Conservation (phyloP, 2,888 invertebrate species). For the Hypomecis punctinalis region DNA sequence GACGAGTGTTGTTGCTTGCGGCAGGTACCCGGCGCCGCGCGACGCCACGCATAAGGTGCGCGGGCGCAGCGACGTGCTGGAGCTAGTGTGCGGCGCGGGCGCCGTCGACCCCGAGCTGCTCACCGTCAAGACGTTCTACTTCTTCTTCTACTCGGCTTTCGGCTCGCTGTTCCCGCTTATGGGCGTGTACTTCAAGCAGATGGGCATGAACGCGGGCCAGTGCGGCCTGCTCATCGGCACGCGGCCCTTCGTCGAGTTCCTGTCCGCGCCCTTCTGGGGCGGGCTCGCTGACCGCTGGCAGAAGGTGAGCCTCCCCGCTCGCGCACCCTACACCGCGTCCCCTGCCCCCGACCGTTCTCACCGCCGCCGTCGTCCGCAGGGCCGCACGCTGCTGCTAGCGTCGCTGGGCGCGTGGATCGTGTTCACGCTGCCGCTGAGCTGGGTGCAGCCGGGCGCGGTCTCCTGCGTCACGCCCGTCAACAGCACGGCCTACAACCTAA, state of each 20-base stretch:
- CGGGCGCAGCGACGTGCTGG: slow-evolving; percentile 93
- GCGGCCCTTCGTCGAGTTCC: slow-evolving; percentile 98
- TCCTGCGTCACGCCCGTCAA: slow-evolving; percentile 89
- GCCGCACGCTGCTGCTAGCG: slow-evolving; percentile 93
- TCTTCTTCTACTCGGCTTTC: slow-evolving; percentile 99
- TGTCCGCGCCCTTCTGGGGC: slow-evolving; percentile 99
- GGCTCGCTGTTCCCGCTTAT: slow-evolving; percentile 99
- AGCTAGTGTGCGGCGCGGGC: slow-evolving; percentile 91
- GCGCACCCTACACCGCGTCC: background rate
- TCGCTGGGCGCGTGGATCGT: slow-evolving; percentile 98
- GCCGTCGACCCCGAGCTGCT: slow-evolving; percentile 95
- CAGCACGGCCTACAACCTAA: slow-evolving; percentile 86
- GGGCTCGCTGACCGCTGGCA: slow-evolving; percentile 96
- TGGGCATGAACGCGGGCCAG: slow-evolving; percentile 99
- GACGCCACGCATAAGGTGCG: slow-evolving; percentile 96
- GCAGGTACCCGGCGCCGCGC: slow-evolving; percentile 93
- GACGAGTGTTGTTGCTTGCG: slow-evolving; percentile 6
- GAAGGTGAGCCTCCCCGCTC: slow-evolving; percentile 65
- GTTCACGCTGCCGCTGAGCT: slow-evolving; percentile 97
- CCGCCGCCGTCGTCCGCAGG: slow-evolving; percentile 56
- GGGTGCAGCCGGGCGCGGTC: slow-evolving; percentile 97
- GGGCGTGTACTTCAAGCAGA: slow-evolving; percentile 99
- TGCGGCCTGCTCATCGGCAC: slow-evolving; percentile 97
- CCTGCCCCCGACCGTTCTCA: background rate
- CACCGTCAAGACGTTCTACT: slow-evolving; percentile 98